These are phyloP conservation scores for Dendrophyllia cribrosa DNA, from an alignment of 64 coral and sea anemone species.

Conservation along the genomic window DNA sequence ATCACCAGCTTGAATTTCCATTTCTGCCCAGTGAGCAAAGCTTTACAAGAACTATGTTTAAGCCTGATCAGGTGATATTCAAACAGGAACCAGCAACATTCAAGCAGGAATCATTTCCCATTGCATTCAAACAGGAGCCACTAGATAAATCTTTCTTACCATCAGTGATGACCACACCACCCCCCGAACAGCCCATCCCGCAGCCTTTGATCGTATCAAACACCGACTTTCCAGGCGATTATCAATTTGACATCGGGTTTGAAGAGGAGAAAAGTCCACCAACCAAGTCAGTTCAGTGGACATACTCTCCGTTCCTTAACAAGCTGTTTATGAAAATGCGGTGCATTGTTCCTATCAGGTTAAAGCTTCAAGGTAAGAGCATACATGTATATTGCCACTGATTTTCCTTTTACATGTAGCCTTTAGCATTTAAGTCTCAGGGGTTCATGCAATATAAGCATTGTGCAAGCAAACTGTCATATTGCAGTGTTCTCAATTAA, in stretches of 20 bases:
- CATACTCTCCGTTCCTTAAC: constrained; percentile 67
- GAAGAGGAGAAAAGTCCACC: constrained; percentile 50
- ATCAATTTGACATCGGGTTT: constrained; percentile 75
- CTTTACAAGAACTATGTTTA: neutral
- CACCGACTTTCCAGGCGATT: constrained; percentile 70
- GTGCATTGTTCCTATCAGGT: constrained; percentile 68
- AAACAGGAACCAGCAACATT: neutral
- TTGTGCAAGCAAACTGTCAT: too few species aligned
- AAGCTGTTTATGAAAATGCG: constrained; percentile 85
- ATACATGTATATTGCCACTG: neutral
- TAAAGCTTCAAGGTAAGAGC: constrained; percentile 55
- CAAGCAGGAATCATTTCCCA: neutral
- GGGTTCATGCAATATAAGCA: too few species aligned
- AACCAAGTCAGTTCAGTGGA: constrained; percentile 88
- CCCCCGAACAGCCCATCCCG: neutral
- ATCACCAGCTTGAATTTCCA: neutral
- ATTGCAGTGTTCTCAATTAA: too few species aligned
- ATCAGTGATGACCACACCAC: neutral
- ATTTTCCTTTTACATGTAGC: neutral
- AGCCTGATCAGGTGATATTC: neutral
- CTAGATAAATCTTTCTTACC: neutral
- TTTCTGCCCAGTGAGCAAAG: neutral
- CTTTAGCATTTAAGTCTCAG: too few species aligned
- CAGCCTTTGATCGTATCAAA: constrained; percentile 76
- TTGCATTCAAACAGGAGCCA: neutral